Percentiles rank a stretch among this genome's conserved stretches.
phyloP scores from a whole-genome alignment of 92 coral and sea anemone genomes.

The Micromussa lordhowensis region DNA sequence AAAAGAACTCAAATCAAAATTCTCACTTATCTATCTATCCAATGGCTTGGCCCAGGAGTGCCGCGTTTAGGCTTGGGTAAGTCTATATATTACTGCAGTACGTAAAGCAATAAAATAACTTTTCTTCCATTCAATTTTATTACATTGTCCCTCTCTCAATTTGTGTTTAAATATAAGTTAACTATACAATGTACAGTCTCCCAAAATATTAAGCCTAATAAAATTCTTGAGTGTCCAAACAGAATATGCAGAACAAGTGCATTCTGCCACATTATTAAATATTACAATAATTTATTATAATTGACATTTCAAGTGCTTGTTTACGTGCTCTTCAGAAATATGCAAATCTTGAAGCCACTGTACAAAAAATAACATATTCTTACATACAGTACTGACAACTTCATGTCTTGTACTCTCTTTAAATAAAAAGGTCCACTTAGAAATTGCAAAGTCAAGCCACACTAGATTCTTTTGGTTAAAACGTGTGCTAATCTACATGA shows the following conservation, averaged over 20 bases:
- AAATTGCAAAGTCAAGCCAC: not conserved
- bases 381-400: not conserved
- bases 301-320: not conserved
- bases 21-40: no score
- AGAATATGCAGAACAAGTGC: not conserved
- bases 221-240: not conserved
- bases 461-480: not conserved
- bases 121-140: not conserved
- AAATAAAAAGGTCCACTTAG: not conserved
- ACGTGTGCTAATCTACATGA: not conserved
- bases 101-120: no score
- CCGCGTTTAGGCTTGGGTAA: no score
- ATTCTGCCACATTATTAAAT: not conserved
- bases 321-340: conserved; percentile 1
- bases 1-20: no score
- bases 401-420: not conserved
- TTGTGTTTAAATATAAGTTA: not conserved
- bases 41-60: no score
- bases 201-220: not conserved
- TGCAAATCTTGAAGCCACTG: not conserved
- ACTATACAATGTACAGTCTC: not conserved
- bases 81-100: no score
- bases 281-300: no score
- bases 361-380: not conserved
- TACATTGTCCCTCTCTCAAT: not conserved